Base-by-base conservation (phyloP, 2,113 vertebrate species). In the Myotis brandtii region DNA sequence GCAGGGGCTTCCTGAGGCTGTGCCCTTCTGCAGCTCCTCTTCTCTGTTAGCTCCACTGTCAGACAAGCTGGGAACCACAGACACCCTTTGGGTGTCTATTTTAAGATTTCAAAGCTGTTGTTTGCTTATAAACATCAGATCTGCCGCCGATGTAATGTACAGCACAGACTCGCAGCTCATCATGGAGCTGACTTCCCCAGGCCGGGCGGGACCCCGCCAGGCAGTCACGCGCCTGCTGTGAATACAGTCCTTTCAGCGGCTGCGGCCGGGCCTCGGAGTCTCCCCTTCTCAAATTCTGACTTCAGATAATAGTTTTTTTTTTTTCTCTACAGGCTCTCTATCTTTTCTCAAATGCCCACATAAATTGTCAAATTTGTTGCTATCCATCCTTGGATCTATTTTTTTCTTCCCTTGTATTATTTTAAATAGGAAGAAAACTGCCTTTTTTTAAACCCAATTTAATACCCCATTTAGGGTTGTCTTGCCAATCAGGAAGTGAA, bases 401-500 rank as follows among this genome's bases (percentile, higher is more conserved):
- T 32, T 54, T 62, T 9, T 46, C 18, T 34, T 75, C 6, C 50
- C 85, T 94, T 83, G 52, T 95, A n/a, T 96, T 89, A 92, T 98
- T 98, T 97, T 97, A 92, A 98, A 97, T 72, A 79, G 85, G 23
- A 97, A 97, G 85, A 93, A 93, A 97, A 97, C 83, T 56, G 30
- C 37, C 40, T 64, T 95, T 54, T 54, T 87, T 54, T n/a, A n/a
- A 97, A 96, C 79, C 95, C 95, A 95, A 93, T 30, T 97, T 98
- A 97, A 97, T 97, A 96, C 92, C 91, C 87, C 97, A 97, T 91
- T 97, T 98, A 97, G 81, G 91, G 89, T 92, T 98, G 97, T 96
- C 89, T 97, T 94, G 92, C 94, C 97, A 98, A 97, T 95, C 97
- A 98, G 98, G 95, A 92, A 97, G 96, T 98, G 96, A 98, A 98